A percentile compares a stretch with the other conserved stretches of the same genome.
phyloP scores from a whole-genome alignment of 2,113 vertebrate species.

The Ochotona princeps region DNA sequence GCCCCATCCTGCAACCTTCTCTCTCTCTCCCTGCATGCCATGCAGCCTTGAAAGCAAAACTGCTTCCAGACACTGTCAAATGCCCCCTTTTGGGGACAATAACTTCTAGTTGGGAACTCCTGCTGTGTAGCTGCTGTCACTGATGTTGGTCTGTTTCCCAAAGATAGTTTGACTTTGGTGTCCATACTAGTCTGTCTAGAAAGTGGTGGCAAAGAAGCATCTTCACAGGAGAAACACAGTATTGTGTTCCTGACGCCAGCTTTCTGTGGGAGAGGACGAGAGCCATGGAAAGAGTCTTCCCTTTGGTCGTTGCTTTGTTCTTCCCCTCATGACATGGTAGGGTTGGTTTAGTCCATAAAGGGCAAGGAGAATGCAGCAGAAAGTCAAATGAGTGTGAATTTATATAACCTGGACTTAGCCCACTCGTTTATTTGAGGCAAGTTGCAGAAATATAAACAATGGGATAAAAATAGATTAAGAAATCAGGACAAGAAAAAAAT shows the following conservation, averaged over 20 bases:
- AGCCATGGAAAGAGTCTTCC: neutral
- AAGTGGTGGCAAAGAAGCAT: neutral
- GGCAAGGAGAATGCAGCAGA: neutral
- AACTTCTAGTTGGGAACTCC: neutral
- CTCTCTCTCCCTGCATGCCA: neutral
- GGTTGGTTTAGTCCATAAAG: neutral
- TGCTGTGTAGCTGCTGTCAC: neutral
- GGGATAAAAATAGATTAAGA: neutral
- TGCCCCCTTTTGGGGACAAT: too few relatives aligned
- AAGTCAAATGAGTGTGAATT: neutral
- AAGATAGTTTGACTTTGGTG: neutral
- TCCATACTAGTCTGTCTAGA: neutral
- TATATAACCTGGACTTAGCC: neutral
- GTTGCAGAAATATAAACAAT: constrained; percentile 39
- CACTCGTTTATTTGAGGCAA: neutral
- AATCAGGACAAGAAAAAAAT: neutral
- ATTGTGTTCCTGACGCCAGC: neutral
- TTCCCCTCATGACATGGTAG: neutral
- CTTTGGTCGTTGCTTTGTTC: neutral
- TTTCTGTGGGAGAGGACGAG: neutral
- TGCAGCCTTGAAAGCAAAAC: neutral
- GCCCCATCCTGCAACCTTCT: neutral
- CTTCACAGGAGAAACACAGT: neutral
- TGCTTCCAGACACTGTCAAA: neutral
- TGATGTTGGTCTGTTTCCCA: neutral